These are phyloP conservation scores for Zosterops hypoxanthus DNA, from an alignment of 2,113 vertebrate species.

Conservation along the genomic window DNA sequence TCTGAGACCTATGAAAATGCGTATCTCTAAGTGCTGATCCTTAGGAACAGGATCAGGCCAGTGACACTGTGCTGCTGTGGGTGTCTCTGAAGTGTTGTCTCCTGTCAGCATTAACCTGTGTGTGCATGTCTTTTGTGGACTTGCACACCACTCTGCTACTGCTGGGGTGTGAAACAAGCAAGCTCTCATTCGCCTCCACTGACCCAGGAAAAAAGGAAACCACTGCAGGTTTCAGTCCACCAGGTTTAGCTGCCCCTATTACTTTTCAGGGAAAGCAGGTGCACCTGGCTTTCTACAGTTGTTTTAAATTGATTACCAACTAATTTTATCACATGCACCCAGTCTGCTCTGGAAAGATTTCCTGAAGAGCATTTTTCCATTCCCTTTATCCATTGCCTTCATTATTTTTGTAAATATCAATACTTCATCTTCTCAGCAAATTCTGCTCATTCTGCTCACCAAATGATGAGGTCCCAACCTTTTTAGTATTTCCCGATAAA, in stretches of 20 bases:
- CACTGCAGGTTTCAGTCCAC: background rate
- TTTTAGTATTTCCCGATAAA: background rate
- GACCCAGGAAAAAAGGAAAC: background rate
- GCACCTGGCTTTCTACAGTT: background rate
- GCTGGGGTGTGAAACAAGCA: background rate
- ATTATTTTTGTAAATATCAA: background rate
- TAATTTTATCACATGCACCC: background rate
- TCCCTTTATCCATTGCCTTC: background rate
- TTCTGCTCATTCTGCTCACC: background rate
- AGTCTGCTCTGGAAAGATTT: background rate
- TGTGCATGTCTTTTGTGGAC: background rate
- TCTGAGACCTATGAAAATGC: rapidly evolving
- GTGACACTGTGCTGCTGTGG: background rate
- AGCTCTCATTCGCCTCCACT: background rate
- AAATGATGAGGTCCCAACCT: background rate
- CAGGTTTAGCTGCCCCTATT: background rate
- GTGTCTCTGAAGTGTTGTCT: background rate
- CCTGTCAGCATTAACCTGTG: background rate
- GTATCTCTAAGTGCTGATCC: background rate
- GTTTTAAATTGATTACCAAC: background rate
- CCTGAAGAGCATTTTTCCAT: background rate
- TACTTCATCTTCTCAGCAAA: background rate
- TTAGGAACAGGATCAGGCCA: background rate
- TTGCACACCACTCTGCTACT: background rate
- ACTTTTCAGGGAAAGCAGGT: background rate